Evolutionary conservation across 64 coral and sea anemone species (phyloP).

Genomic region (Astreopora myriophthalma): DNA sequence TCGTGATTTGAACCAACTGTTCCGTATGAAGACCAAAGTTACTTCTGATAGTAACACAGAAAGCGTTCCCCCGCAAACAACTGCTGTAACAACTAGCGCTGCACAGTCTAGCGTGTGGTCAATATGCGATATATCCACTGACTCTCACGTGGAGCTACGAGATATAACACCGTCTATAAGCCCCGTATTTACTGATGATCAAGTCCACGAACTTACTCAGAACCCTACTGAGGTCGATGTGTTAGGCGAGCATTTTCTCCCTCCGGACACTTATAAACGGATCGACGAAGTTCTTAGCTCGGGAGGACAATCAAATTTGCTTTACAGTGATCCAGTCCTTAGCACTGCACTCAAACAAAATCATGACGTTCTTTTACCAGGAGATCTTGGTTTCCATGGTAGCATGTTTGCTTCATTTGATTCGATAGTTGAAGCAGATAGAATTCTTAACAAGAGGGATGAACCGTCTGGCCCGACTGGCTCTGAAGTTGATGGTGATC

Average conservation of each 20-base stretch:
- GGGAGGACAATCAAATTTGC: slow-evolving; percentile 70
- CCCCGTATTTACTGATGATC: slow-evolving; percentile 94
- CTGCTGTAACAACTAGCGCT: slow-evolving; percentile 14
- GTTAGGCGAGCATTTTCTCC: slow-evolving; percentile 68
- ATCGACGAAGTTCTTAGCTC: slow-evolving; percentile 84
- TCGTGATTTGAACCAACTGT: not conserved
- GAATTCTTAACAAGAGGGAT: slow-evolving; percentile 29
- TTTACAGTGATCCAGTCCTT: slow-evolving; percentile 63
- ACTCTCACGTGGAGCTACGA: slow-evolving; percentile 73
- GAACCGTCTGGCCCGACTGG: not conserved
- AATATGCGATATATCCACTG: slow-evolving; percentile 48
- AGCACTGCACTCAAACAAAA: slow-evolving; percentile 42
- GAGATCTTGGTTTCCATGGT: slow-evolving; percentile 39
- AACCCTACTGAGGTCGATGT: slow-evolving; percentile 83
- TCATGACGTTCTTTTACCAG: slow-evolving; percentile 68
- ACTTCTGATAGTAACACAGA: slow-evolving; percentile 14
- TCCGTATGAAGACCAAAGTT: slow-evolving; percentile 47
- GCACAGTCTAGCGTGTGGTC: slow-evolving; percentile 65
- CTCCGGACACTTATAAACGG: slow-evolving; percentile 82
- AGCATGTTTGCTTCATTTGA: slow-evolving; percentile 34
- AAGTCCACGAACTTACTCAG: slow-evolving; percentile 82
- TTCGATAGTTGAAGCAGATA: slow-evolving; percentile 26
- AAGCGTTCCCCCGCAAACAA: slow-evolving; percentile 29
- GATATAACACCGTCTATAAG: slow-evolving; percentile 97
- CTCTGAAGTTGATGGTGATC: not conserved